These are phyloP conservation scores for Agonopterix subpropinquella DNA, from an alignment of 2,888 invertebrate genomes.

Conservation along the genomic window DNA sequence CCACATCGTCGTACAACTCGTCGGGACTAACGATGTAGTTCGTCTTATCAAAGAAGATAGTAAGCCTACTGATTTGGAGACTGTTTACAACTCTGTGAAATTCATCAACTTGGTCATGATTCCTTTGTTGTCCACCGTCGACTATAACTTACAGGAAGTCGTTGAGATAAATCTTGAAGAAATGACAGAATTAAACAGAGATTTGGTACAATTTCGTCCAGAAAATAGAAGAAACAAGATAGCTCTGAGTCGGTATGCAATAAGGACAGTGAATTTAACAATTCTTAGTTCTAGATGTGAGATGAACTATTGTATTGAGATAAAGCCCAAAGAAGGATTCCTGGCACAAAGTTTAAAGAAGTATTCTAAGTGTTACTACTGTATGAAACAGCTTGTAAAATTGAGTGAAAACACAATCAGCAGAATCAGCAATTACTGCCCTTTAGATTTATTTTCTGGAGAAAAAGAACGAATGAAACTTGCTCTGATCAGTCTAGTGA, in stretches of 20 bases:
- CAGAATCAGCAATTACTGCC: conserved; percentile 78
- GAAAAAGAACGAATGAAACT: conserved; percentile 68
- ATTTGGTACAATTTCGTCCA: conserved; percentile 42
- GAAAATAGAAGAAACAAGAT: conserved; percentile 57
- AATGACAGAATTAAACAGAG: conserved; percentile 34
- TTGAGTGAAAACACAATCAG: conserved; percentile 67
- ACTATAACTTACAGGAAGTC: conserved; percentile 39
- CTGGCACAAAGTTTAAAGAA: conserved; percentile 43
- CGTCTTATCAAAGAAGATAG: conserved; percentile 56
- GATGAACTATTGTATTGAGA: conserved; percentile 75
- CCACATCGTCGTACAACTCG: conserved; percentile 70
- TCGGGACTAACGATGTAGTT: conserved; percentile 56
- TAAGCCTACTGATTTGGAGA: conserved; percentile 14
- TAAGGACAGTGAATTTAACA: conserved; percentile 62
- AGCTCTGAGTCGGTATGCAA: conserved; percentile 51
- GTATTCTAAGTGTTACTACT: conserved; percentile 70
- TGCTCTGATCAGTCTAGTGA: conserved; percentile 65
- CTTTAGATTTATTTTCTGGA: conserved; percentile 82
- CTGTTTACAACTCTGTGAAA: conserved; percentile 28
- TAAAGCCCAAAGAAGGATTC: conserved; percentile 82
- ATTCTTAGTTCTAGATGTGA: conserved; percentile 27
- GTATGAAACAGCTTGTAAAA: conserved; percentile 75
- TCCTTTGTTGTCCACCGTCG: conserved; percentile 35
- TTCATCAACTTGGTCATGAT: conserved; percentile 56
- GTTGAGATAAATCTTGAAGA: conserved; percentile 44